Evolutionary conservation across 1,140 invertebrate species (phyloP), one percentile per base, ranked within the genome.

Genomic region (Centruroides vittatus): DNA sequence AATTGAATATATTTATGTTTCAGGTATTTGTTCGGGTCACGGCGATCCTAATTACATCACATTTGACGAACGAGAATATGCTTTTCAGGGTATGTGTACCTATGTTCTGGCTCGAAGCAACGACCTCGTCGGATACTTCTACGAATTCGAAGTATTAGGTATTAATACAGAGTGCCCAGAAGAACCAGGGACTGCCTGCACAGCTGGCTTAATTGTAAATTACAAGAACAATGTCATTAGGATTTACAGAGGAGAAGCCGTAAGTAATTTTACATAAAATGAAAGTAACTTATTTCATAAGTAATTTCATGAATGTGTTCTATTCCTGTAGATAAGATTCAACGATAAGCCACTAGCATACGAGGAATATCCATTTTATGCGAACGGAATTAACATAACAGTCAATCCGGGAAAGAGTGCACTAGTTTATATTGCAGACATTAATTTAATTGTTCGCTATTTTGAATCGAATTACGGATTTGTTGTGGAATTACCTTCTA

Each of bases 1-100:
- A 23, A 23, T 23, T 23, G 23, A 23, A 23, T 23, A 23, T 23
- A 23, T 23, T 23, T 23, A 23, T 23, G 23, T 51, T 51, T 51
- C 3, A 81, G 79, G 79, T 68, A 70, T 77, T 3, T 90, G 87
- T 69, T 80, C 84, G 55, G 80, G 84, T 0, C 74, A 84, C 53
- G 84, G 85, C 1, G 80, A 82, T 49, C 80, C 84, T 1, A 81
- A 85, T 59, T 86, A 83, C 66, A 73, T 84, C 46, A 85, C 82
- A 41, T 90, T 87, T 63, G 86, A 89, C 70, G 78, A 80, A 36
- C 80, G 75, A 48, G 83, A 85, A 63, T 81, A 86, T 55, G 83
- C 80, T 0, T 84, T 84, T 65, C 79, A 83, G 65, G 84, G 83
- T 11, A 88, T 88, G 69, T 91, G 88, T 70, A 86, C 86, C 0